Conservation (phyloP, 2,888 invertebrate genomes). For the Fabriciana adippe region DNA sequence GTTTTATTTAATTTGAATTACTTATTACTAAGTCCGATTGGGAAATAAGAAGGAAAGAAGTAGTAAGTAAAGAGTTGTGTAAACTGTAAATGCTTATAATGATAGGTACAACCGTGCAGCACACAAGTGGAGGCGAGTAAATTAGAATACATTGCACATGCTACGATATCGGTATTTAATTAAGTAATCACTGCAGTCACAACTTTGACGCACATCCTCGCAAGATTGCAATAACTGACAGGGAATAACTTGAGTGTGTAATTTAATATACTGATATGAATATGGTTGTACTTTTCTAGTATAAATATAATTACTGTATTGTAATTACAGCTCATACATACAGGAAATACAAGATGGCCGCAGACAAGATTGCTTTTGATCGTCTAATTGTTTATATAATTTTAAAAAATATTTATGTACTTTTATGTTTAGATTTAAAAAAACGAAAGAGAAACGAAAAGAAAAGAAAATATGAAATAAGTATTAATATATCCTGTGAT, state of each 20-base stretch:
- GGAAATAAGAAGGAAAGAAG: no score
- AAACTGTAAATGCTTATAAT: no score
- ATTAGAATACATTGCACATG: conserved; percentile 6
- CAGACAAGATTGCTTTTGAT: no score
- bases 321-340: not conserved
- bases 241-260: conserved; percentile 10
- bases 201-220: conserved; percentile 31
- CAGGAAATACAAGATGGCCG: not conserved
- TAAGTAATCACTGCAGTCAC: conserved; percentile 20
- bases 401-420: no score
- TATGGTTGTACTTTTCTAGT: conserved; percentile 1
- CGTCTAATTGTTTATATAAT: no score
- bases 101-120: not conserved
- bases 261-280: conserved; percentile 19
- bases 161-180: conserved; percentile 24
- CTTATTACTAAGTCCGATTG: no score
- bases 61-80: no score
- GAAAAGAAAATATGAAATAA: no score
- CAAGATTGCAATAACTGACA: conserved; percentile 11
- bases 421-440: no score
- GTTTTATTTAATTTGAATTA: no score
- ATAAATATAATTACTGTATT: not conserved
- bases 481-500: no score
- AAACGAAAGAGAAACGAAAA: no score
- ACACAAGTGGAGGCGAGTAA: conserved; percentile 2